A percentile compares a stretch with the other conserved stretches of the same genome.
These are phyloP conservation scores for Megaceryle alcyon DNA, from an alignment of 2,797 vertebrate species.

Conservation along the genomic window DNA sequence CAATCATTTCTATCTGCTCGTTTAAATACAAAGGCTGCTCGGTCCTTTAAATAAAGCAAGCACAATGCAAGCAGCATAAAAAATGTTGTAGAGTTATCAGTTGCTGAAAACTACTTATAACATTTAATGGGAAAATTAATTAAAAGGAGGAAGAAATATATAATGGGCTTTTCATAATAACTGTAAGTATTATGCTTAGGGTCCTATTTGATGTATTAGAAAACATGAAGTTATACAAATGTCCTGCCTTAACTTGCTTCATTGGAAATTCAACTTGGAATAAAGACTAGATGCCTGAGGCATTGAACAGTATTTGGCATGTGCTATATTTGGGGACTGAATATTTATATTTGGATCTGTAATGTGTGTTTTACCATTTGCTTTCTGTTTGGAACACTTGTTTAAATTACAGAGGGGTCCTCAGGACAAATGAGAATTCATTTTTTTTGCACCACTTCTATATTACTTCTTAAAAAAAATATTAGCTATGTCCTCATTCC, in stretches of 20 bases:
- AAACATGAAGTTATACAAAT: neutral
- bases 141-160: neutral
- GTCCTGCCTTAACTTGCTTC: neutral
- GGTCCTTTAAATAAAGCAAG: neutral
- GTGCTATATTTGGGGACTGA: neutral
- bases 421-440: neutral
- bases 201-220: neutral
- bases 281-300: neutral
- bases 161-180: neutral
- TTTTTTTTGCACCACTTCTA: neutral
- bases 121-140: neutral
- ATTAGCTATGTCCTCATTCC: neutral
- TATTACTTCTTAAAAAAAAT: neutral
- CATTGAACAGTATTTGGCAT: neutral
- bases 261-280: neutral
- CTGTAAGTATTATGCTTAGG: neutral
- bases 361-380: neutral
- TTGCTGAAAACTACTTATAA: neutral
- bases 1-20: neutral
- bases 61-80: neutral
- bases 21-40: neutral
- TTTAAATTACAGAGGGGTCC: neutral
- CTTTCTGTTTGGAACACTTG: neutral
- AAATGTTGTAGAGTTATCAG: neutral
- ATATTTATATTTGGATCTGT: neutral